Conservation (phyloP, 2,113 vertebrate genomes). For the Uria lomvia region DNA sequence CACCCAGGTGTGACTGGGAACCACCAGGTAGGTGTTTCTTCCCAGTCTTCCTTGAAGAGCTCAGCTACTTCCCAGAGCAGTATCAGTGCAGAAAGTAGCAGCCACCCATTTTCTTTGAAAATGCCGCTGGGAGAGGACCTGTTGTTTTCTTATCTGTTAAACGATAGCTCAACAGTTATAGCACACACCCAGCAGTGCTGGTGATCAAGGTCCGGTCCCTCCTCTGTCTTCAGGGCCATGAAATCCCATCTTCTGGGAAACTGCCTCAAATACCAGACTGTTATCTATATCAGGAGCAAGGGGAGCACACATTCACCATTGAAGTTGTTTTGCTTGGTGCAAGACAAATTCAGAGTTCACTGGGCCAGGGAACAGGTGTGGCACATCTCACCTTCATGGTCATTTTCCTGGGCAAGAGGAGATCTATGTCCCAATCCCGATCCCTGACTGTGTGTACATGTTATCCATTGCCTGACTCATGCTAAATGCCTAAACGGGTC, state of each 20-base stretch:
- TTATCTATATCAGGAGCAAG: not conserved
- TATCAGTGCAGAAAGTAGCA: not conserved
- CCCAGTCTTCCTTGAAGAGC: not conserved
- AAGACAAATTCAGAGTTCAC: not conserved
- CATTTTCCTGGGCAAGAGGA: not conserved
- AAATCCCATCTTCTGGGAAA: not conserved
- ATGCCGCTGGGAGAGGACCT: not conserved
- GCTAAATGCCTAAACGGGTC: not conserved
- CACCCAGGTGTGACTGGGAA: not conserved
- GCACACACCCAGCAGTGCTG: not conserved
- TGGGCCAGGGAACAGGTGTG: not conserved
- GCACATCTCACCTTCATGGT: not conserved
- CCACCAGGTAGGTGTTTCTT: not conserved
- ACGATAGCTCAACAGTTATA: not conserved
- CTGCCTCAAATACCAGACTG: not conserved
- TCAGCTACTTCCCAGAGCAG: not conserved
- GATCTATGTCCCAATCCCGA: rapidly evolving
- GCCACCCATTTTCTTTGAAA: not conserved
- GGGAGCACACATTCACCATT: not conserved
- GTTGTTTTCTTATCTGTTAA: not conserved
- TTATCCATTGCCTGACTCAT: not conserved
- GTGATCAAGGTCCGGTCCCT: not conserved
- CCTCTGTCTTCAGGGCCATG: not conserved
- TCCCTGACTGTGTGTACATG: not conserved
- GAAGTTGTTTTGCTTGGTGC: not conserved